Percentiles rank a stretch among this genome's conserved stretches.
phyloP scores from a whole-genome alignment of 2,888 invertebrate species.

The Psococerastis gibbosa region DNA sequence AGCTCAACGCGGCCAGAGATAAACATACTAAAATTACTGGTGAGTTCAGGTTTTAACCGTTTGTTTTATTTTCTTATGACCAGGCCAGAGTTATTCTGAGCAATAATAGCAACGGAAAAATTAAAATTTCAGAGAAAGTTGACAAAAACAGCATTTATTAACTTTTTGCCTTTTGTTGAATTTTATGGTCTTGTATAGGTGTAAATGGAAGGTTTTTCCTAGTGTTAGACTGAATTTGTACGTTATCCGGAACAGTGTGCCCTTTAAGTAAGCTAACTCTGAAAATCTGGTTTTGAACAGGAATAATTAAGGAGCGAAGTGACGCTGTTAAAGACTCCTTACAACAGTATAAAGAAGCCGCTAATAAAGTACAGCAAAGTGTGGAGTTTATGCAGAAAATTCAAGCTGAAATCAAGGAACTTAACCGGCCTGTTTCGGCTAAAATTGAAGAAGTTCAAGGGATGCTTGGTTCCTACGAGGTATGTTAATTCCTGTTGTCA shows the following conservation, averaged over 20 bases:
- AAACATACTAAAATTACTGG: constrained; percentile 54
- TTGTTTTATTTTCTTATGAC: neutral
- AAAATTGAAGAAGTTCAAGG: constrained; percentile 77
- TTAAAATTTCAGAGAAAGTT: too few relatives aligned
- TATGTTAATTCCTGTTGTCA: too few relatives aligned
- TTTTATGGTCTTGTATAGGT: too few relatives aligned
- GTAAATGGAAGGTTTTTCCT: too few relatives aligned
- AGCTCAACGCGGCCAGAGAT: constrained; percentile 57
- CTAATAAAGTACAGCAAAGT: constrained; percentile 59
- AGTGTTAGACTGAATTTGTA: too few relatives aligned
- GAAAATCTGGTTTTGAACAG: neutral
- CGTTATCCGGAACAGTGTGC: too few relatives aligned
- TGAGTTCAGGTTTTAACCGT: constrained; percentile 5
- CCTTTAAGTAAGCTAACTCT: too few relatives aligned
- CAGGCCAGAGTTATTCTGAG: neutral
- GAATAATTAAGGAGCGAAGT: constrained; percentile 53
- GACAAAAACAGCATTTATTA: too few relatives aligned
- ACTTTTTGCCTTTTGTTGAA: too few relatives aligned
- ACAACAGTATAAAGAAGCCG: constrained; percentile 61
- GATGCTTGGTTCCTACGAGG: constrained; percentile 55
- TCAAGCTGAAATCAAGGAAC: constrained; percentile 62
- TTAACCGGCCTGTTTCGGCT: constrained; percentile 72
- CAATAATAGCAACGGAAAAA: too few relatives aligned
- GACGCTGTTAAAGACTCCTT: constrained; percentile 56
- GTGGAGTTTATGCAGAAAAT: constrained; percentile 60